Evolutionary conservation across 2,888 invertebrate genomes (phyloP).

Genomic region (Myopa tessellatipennis): DNA sequence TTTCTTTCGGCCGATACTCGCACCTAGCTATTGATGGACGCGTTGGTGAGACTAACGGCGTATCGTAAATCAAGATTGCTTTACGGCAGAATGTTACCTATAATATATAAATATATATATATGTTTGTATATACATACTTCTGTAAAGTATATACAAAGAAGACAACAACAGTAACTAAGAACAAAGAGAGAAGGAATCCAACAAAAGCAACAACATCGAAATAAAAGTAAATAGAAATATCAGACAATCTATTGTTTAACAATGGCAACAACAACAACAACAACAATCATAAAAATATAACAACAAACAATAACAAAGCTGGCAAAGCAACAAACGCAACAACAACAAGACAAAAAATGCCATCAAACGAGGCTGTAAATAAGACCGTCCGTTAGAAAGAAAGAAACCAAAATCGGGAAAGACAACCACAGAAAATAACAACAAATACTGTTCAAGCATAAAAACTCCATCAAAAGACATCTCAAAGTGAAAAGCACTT

Average conservation of each 20-base stretch:
- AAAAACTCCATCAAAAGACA: slow-evolving; percentile 17
- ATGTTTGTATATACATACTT: too few species aligned
- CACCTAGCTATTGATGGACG: not conserved
- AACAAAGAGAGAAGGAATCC: not conserved
- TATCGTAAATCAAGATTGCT: slow-evolving; percentile 32
- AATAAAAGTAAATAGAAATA: slow-evolving; percentile 19
- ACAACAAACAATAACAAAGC: slow-evolving; percentile 6
- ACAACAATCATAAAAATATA: not conserved
- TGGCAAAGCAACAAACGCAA: slow-evolving; percentile 36
- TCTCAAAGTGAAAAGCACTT: not conserved
- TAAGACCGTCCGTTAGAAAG: slow-evolving; percentile 9
- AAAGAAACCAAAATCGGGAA: not conserved
- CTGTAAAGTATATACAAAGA: not conserved
- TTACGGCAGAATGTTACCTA: slow-evolving; percentile 35
- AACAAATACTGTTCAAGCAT: not conserved
- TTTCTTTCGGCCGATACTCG: not conserved
- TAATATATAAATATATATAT: not conserved
- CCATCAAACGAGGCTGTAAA: slow-evolving; percentile 8
- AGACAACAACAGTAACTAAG: not conserved
- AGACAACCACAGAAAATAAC: not conserved
- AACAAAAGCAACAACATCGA: slow-evolving; percentile 7
- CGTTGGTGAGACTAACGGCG: slow-evolving; percentile 13
- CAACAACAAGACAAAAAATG: slow-evolving; percentile 31
- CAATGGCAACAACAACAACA: not conserved
- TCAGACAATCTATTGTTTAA: not conserved